These are phyloP conservation scores for Zaprionus ornatus DNA, from an alignment of 1,140 invertebrate genomes.

Conservation along the genomic window DNA sequence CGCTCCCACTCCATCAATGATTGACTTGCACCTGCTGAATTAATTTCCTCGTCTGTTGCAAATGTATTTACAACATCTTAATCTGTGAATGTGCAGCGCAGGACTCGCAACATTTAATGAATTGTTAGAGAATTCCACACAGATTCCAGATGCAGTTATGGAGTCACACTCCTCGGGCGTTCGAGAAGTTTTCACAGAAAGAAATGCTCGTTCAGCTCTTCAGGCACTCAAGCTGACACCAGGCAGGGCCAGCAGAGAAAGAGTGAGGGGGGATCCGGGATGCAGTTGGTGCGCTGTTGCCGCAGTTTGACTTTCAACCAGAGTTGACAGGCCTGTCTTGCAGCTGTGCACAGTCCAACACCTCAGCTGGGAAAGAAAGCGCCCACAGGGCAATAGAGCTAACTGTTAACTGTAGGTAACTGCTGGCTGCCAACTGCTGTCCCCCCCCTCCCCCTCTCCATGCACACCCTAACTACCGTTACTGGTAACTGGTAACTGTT, in stretches of 20 bases:
- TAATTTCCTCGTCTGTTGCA: not conserved
- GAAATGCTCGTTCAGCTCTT: not conserved
- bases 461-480: not conserved
- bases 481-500: constrained; percentile 16
- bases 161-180: not conserved
- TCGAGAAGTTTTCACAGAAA: constrained; percentile 1
- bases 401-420: constrained; percentile 41
- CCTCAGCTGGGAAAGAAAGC: constrained; percentile 31
- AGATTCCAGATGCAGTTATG: not conserved
- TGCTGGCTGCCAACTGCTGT: constrained; percentile 17
- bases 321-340: constrained; percentile 17
- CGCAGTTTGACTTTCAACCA: constrained; percentile 1
- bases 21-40: no score
- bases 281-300: not conserved
- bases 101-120: not conserved
- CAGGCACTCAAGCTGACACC: not conserved
- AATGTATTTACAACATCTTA: not conserved
- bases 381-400: constrained; percentile 30
- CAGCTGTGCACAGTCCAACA: constrained; percentile 27
- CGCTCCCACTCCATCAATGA: no score
- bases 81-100: not conserved
- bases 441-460: not conserved
- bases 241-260: not conserved
- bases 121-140: not conserved
- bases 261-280: not conserved